Conservation (phyloP, 2,888 invertebrate genomes). For the Dynastes grantii region DNA sequence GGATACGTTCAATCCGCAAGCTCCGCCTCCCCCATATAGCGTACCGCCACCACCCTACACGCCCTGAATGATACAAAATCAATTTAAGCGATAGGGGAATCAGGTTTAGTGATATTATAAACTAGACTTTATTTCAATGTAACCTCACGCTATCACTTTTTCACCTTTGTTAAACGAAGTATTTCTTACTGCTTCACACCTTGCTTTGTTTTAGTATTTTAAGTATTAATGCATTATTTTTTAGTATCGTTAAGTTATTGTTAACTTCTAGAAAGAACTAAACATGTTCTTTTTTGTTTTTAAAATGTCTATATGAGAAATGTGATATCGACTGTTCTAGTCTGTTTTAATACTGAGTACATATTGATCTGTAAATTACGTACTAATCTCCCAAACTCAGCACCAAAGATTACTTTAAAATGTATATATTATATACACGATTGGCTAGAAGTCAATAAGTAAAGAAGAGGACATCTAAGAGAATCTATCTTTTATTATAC, state of each 20-base stretch:
- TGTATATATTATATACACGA: constrained; percentile 4
- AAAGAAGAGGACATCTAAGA: constrained; percentile 14
- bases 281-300: constrained; percentile 15
- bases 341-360: constrained; percentile 32
- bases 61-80: constrained; percentile 65
- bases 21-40: constrained; percentile 73
- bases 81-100: neutral
- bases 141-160: constrained; percentile 12
- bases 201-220: constrained; percentile 35
- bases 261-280: constrained; percentile 22
- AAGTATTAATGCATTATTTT: constrained; percentile 1
- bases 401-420: constrained; percentile 44
- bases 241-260: constrained; percentile 11
- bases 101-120: constrained; percentile 9
- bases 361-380: constrained; percentile 13
- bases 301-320: constrained; percentile 28
- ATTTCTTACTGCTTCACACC: constrained; percentile 28
- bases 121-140: constrained; percentile 23
- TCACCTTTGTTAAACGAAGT: constrained; percentile 15
- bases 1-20: constrained; percentile 75
- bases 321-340: constrained; percentile 47
- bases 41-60: constrained; percentile 76
- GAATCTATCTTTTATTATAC: constrained; percentile 44
- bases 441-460: constrained; percentile 13
- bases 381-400: constrained; percentile 29